Evolutionary conservation across 2,888 invertebrate species (phyloP), one percentile per base, ranked within the genome.

Genomic region (Conchocele bisecta): DNA sequence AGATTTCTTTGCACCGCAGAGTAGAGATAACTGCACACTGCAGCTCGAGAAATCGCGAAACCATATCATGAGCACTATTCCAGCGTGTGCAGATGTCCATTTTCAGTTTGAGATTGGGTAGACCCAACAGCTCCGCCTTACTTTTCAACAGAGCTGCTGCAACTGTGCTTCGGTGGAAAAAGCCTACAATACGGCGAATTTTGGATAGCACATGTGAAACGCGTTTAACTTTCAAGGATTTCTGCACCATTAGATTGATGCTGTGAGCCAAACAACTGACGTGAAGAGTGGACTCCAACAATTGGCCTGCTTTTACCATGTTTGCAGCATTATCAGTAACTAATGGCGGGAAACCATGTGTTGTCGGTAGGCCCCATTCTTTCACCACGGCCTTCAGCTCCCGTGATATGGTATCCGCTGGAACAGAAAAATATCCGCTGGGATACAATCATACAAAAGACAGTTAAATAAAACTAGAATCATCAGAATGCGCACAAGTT

Each of bases 21-120:
- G 44, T 20, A 44, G 44, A 44, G 26, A 26, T 26, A 11, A 44
- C 44, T 9, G 44, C 44, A 17, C 6, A 15, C 26, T 44, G 44
- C 44, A 44, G 48, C 41, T 71, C 56, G 0, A 65, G 13, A 24
- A 59, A 71, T 11, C 65, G 17, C 15, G 41, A 5, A 1, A 71
- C 50, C 65, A 71, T 71, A 4, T 59, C 59, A 29, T 65, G 60
- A 17, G 59, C 54, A 41, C 46, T 46, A 17, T 71, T 71, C 65
- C 71, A 71, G 1, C 59, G 15, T 7, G 71, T 71, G 17, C 20
- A 28, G 6, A 71, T 54, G 35, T 71, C 64, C 15, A 53, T 64
- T 9, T 54, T 65, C 22, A 71, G 20, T 17, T 44, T 44, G 22
- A 26, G 44, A 44, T 15, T 44, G 22, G 44, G 44, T 15, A 6